Evolutionary conservation across 2,113 vertebrate species (phyloP), one percentile per base, ranked within the genome.

Genomic region (Apaloderma vittatum): DNA sequence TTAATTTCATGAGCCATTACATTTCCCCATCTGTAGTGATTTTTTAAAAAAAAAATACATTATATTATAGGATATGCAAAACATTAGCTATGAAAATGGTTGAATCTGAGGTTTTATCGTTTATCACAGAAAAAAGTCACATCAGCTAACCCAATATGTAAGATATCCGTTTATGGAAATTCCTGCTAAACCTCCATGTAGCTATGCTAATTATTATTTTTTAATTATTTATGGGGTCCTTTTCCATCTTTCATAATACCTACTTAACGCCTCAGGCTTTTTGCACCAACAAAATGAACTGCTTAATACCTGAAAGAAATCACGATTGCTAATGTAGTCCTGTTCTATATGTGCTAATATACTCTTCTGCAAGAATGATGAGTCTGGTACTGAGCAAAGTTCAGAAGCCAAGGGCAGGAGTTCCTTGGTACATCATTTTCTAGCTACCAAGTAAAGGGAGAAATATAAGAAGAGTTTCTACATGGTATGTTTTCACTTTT

Each of bases 1-100:
- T 46, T 76, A 86, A 96, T 96, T 96, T 96, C 93, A 96, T 95
- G 93, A 97, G 59, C 91, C 86, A 95, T 86, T 96, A 72, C 72
- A 91, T 95, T 95, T 92, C 48, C 51, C 72, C 46, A 88, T 93
- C 85, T 92, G 71, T 86, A 94, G 73, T 71, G 93, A 92, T 93
- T 95, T 74, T 20, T 93, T 95, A 12, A 5, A 1, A 89, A 91
- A 88, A 84, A 89, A 91, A 80, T 77, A 83, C 77, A 75, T 94
- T 94, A 80, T 84, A 81, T 86, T 95, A 88, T 59, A 86, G 68
- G 37, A 67, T 94, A 89, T 94, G 90, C 77, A 94, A 95, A 95
- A 86, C 63, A 92, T 86, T 95, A 97, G 37, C 86, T 84, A 72
- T 80, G 89, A 77, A 94, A 94, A 91, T 83, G 77, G 49, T 81